These are phyloP conservation scores for Kuschelorhynchus macadamiae DNA, from an alignment of 2,888 invertebrate species.

Conservation along the genomic window DNA sequence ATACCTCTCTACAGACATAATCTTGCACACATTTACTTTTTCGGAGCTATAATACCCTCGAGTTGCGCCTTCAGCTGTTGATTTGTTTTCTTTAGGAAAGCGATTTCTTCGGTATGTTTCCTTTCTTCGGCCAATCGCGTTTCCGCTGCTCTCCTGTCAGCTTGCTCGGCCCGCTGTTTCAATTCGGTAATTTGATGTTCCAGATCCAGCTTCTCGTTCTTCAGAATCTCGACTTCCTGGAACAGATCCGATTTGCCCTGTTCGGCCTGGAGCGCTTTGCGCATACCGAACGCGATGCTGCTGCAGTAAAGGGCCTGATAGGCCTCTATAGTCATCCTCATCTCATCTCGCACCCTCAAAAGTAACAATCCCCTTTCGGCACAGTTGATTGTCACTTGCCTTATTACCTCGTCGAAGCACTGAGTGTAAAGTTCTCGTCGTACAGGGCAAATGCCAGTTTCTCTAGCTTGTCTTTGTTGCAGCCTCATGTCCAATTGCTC, in stretches of 20 bases:
- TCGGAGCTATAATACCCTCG: conserved; percentile 94
- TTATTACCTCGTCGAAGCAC: conserved; percentile 93
- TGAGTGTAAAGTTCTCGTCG: conserved; percentile 95
- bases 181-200: conserved; percentile 75
- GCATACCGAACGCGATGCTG: conserved; percentile 95
- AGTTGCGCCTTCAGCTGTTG: conserved; percentile 94
- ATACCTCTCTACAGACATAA: no score
- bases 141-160: conserved; percentile 86
- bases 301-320: conserved; percentile 98
- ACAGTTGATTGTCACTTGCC: conserved; percentile 98
- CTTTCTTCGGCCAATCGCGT: conserved; percentile 91
- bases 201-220: conserved; percentile 76
- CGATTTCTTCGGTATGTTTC: conserved; percentile 92
- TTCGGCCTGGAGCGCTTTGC: conserved; percentile 96
- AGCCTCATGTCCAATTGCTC: conserved; percentile 89
- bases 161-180: conserved; percentile 83
- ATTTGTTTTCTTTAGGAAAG: conserved; percentile 94
- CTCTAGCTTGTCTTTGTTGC: conserved; percentile 78
- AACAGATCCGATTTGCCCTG: conserved; percentile 90
- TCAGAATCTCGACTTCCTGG: conserved; percentile 80
- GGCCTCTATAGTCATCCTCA: conserved; percentile 96
- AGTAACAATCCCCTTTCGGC: conserved; percentile 95
- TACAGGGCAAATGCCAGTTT: conserved; percentile 96
- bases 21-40: conserved; percentile 80
- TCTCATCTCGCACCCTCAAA: conserved; percentile 93